phyloP scores from a whole-genome alignment of 2,797 vertebrate species.

The Garrulus glandarius region DNA sequence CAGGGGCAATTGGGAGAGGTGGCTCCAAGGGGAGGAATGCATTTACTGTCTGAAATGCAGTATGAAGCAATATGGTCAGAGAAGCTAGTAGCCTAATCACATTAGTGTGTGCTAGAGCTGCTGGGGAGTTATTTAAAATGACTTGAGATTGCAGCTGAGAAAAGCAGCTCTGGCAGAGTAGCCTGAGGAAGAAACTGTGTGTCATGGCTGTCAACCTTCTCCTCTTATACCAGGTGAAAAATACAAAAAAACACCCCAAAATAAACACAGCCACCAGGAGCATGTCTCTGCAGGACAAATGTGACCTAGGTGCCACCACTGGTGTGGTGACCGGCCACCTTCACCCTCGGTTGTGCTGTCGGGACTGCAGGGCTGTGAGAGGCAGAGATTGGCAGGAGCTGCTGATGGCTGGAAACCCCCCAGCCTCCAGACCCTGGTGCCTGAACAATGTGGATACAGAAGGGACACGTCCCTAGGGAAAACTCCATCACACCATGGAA shows the following conservation, averaged over 20 bases:
- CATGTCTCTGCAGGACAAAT: background rate
- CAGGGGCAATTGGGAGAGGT: background rate
- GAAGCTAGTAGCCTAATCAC: conserved; percentile 54
- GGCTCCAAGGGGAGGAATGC: conserved; percentile 1
- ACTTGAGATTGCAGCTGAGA: conserved; percentile 43
- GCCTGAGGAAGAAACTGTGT: conserved; percentile 41
- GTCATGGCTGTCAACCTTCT: background rate
- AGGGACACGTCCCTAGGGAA: background rate
- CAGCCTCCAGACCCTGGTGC: background rate
- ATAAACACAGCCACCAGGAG: background rate
- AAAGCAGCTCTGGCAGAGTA: conserved; percentile 24
- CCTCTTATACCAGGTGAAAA: background rate
- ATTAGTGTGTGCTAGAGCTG: conserved; percentile 45
- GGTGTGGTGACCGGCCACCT: background rate
- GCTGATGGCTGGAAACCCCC: background rate
- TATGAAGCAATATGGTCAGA: conserved; percentile 56
- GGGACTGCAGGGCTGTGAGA: background rate
- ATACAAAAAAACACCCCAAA: background rate
- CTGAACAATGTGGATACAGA: background rate
- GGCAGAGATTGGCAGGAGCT: background rate
- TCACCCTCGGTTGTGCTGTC: accelerated
- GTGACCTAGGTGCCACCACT: background rate
- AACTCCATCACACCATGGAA: background rate
- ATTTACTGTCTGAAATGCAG: conserved; percentile 46
- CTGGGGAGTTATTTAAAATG: conserved; percentile 33